Percentiles rank a stretch among this genome's conserved stretches.
phyloP scores from a whole-genome alignment of 2,797 vertebrate species.

The Xenopus petersii region DNA sequence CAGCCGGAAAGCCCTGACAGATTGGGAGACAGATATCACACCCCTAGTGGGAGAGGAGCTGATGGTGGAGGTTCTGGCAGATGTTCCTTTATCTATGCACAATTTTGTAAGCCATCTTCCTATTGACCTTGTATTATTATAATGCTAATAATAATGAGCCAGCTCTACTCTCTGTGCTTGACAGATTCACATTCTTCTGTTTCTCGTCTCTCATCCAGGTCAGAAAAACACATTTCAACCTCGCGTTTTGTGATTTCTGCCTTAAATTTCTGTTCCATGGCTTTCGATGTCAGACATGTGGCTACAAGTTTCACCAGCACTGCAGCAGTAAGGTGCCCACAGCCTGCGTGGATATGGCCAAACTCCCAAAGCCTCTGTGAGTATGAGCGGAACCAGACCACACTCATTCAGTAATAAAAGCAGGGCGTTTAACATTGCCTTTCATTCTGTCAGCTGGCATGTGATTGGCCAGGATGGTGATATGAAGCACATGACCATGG shows the following conservation, averaged over 20 bases:
- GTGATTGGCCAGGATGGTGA: too few species aligned
- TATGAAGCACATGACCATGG: too few species aligned
- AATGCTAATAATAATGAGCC: too few species aligned
- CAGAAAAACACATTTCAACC: slow-evolving; percentile 89
- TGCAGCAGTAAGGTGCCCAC: slow-evolving; percentile 92
- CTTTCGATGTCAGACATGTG: slow-evolving; percentile 90
- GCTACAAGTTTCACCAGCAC: slow-evolving; percentile 93
- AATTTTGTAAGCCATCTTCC: slow-evolving; percentile 80
- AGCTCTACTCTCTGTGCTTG: too few species aligned
- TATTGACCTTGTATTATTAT: too few species aligned
- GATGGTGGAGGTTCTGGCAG: slow-evolving; percentile 85
- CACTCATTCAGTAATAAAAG: too few species aligned
- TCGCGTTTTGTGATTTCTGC: slow-evolving; percentile 93
- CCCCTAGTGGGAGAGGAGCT: slow-evolving; percentile 88
- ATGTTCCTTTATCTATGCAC: slow-evolving; percentile 89
- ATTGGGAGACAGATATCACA: slow-evolving; percentile 88
- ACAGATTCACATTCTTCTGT: too few species aligned
- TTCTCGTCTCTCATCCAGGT: slow-evolving; percentile 63
- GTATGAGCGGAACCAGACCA: background rate
- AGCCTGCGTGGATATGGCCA: slow-evolving; percentile 46
- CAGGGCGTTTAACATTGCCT: too few species aligned
- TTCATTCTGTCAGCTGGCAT: too few species aligned
- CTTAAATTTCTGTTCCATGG: slow-evolving; percentile 92
- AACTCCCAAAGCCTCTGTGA: background rate
- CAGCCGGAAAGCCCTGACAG: slow-evolving; percentile 81